Conservation (phyloP, 2,888 invertebrate genomes). For the Cryptus viduatorius region DNA sequence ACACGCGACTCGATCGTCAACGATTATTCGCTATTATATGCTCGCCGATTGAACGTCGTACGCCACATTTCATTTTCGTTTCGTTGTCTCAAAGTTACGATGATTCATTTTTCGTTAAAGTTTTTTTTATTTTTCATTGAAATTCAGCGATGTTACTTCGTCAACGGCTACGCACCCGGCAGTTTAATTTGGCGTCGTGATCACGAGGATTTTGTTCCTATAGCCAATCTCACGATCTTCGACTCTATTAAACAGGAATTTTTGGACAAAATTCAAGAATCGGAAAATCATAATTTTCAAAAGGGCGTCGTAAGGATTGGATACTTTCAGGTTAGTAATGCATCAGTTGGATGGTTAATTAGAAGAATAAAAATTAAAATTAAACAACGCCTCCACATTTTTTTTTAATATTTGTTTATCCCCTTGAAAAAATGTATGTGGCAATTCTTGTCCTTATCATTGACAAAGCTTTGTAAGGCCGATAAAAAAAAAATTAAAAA, state of each 20-base stretch:
- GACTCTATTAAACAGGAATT: constrained; percentile 29
- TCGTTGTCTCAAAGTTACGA: background rate
- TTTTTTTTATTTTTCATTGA: background rate
- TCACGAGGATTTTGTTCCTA: background rate
- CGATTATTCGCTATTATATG: background rate
- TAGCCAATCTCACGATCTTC: constrained; percentile 1
- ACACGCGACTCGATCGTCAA: background rate
- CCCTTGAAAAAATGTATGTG: no score
- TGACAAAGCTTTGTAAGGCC: no score
- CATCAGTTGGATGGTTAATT: background rate
- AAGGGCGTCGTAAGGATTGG: constrained; percentile 53
- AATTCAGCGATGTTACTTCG: background rate
- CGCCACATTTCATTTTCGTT: background rate
- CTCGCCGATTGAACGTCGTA: background rate
- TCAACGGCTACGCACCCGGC: background rate
- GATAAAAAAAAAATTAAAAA: background rate
- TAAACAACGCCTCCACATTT: no score
- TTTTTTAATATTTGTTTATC: no score
- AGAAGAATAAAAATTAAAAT: background rate
- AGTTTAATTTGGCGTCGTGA: background rate
- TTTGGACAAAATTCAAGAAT: constrained; percentile 5
- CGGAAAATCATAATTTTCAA: constrained; percentile 51
- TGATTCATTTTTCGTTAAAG: background rate
- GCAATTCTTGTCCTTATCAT: no score
- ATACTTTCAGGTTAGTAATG: constrained; percentile 28